These are phyloP conservation scores for Drosophila macrothrix DNA, from an alignment of 2,888 invertebrate species.

Conservation along the genomic window DNA sequence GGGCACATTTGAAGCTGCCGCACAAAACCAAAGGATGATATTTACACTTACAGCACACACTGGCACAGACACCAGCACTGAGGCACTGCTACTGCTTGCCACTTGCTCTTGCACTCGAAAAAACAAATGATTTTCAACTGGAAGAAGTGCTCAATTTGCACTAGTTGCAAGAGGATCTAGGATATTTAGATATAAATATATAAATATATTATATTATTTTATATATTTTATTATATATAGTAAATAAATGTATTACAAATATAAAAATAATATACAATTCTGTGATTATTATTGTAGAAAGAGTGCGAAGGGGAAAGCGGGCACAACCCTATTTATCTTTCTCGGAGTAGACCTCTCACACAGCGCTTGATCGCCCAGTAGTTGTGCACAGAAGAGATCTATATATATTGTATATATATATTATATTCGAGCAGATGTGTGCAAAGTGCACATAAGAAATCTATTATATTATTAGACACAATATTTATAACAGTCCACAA, in stretches of 20 bases:
- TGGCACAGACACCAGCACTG: not conserved
- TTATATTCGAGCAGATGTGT: not conserved
- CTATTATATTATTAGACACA: not conserved
- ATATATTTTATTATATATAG: too few relatives aligned
- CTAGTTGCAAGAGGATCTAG: not conserved
- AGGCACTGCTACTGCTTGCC: slow-evolving; percentile 21
- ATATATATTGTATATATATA: not conserved
- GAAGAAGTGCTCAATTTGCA: not conserved
- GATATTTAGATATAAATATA: not conserved
- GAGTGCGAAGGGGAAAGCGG: too few relatives aligned
- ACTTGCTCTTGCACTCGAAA: slow-evolving; percentile 7
- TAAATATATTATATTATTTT: too few relatives aligned
- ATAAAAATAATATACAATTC: not conserved
- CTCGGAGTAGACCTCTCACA: not conserved
- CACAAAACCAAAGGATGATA: slow-evolving; percentile 40
- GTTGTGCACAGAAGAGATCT: not conserved
- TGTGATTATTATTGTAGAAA: not conserved
- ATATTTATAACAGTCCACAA: too few relatives aligned
- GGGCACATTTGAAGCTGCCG: slow-evolving; percentile 63
- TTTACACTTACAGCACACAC: slow-evolving; percentile 53
- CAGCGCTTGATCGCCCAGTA: not conserved
- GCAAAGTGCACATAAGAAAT: not conserved
- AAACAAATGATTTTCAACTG: not conserved
- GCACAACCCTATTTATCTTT: not conserved
- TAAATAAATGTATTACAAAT: not conserved